Evolutionary conservation across 2,113 vertebrate species (phyloP), one percentile per base, ranked within the genome.

Genomic region (Burhinus oedicnemus): DNA sequence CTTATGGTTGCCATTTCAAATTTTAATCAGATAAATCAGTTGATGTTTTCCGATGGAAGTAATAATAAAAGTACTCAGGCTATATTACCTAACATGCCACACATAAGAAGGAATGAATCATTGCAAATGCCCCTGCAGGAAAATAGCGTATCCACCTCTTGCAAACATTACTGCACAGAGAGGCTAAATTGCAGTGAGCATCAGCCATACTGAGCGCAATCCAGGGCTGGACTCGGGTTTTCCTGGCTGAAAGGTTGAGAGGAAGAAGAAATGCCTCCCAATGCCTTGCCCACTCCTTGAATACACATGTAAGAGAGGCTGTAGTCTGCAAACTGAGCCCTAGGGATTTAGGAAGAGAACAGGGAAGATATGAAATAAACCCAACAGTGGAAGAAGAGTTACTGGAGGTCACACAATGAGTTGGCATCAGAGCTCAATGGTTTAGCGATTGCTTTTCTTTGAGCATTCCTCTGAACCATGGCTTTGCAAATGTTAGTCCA

Each of bases 21-120:
- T 93, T 94, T 93, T 86, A 90, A 44, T 72, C 70, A 76, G 70
- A 79, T 89, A 91, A 91, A 92, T 87, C 55, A 81, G 45, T 27
- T 79, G 21, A 47, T 54, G 19, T 71, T 87, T 95, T 94, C 52
- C 72, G 34, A 15, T 82, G 65, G 23, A 94, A 55, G 20, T 44
- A 87, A 85, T 84, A 95, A 78, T 87, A 84, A 68, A 69, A 74
- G 7, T 87, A 51, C 26, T 76, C 57, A 69, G 18, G 36, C 34
- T 87, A 7, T 65, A 82, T 60, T 87, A 92, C 34, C 44, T 55
- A 72, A 68, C 0, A 0, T n/a, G 42, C 8, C 52, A 58, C 42
- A 66, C 32, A 40, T 57, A 36, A 22, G 74, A 93, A 70, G 32
- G 42, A 94, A 91, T 82, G 45, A 94, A 86, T 84, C 36, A 57